phyloP scores from a whole-genome alignment of 23 tunicate species.

The Halocynthia roretzi region DNA sequence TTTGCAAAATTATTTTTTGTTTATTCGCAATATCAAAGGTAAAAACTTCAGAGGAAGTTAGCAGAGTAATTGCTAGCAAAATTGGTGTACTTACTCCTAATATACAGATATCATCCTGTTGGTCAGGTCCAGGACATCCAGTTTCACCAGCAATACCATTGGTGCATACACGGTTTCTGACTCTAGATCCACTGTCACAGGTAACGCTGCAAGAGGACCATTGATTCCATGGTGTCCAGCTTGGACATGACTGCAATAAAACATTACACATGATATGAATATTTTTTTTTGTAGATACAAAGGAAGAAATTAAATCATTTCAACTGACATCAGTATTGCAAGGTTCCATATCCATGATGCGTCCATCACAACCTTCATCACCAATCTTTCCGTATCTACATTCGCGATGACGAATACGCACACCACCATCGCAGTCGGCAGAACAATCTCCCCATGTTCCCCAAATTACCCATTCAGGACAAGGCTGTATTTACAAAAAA shows the following conservation, averaged over 20 bases:
- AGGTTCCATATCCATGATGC: slow-evolving; percentile 20
- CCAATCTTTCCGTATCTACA: slow-evolving; percentile 22
- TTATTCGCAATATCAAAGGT: too few relatives aligned
- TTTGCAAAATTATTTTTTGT: neutral
- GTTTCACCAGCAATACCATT: slow-evolving; percentile 30
- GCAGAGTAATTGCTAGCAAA: too few relatives aligned
- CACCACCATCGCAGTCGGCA: slow-evolving; percentile 13
- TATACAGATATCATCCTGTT: slow-evolving; percentile 35
- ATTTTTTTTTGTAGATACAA: neutral
- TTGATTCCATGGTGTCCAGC: slow-evolving; percentile 58
- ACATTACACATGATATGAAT: neutral
- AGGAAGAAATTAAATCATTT: neutral
- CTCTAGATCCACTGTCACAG: slow-evolving; percentile 61
- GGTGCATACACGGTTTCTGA: slow-evolving; percentile 44
- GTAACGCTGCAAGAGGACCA: slow-evolving; percentile 58
- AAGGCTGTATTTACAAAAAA: slow-evolving; percentile 2
- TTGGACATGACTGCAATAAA: slow-evolving; percentile 36
- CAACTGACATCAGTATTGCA: slow-evolving; percentile 15
- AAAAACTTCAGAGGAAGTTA: too few relatives aligned
- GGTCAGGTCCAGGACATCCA: slow-evolving; percentile 39
- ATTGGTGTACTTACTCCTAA: slow-evolving; percentile 34
- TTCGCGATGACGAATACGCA: slow-evolving; percentile 3
- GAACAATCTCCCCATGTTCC: slow-evolving; percentile 29
- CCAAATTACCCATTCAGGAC: slow-evolving; percentile 22
- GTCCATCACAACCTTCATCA: slow-evolving; percentile 25